phyloP scores from a whole-genome alignment of 2,888 invertebrate species.

The Isotomurus palustris region DNA sequence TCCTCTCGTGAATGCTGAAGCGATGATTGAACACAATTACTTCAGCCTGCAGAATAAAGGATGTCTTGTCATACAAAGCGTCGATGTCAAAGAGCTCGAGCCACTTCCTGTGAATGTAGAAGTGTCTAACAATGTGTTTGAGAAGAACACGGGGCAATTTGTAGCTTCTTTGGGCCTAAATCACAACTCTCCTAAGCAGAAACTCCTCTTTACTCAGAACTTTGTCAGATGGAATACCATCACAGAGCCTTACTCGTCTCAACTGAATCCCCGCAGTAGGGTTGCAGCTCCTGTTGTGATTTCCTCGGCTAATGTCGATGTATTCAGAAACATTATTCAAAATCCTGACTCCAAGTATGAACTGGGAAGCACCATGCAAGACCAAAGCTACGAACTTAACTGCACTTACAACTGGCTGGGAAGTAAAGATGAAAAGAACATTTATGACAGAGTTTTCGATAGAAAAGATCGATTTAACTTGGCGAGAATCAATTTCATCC shows the following conservation, averaged over 20 bases:
- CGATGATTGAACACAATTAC: slow-evolving; percentile 79
- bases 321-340: slow-evolving; percentile 84
- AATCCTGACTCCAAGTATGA: slow-evolving; percentile 89
- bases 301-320: slow-evolving; percentile 74
- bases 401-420: slow-evolving; percentile 94
- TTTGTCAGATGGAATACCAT: slow-evolving; percentile 80
- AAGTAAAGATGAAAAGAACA: slow-evolving; percentile 62
- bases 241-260: slow-evolving; percentile 71
- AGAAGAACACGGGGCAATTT: slow-evolving; percentile 79
- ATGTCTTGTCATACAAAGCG: slow-evolving; percentile 77
- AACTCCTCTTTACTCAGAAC: slow-evolving; percentile 78
- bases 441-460: slow-evolving; percentile 56
- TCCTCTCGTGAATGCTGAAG: slow-evolving; percentile 74
- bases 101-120: slow-evolving; percentile 64
- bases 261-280: slow-evolving; percentile 79
- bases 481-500: slow-evolving; percentile 85
- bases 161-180: slow-evolving; percentile 83
- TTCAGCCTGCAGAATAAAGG: slow-evolving; percentile 79
- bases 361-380: slow-evolving; percentile 89
- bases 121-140: slow-evolving; percentile 83
- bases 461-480: slow-evolving; percentile 89
- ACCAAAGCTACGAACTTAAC: slow-evolving; percentile 89
- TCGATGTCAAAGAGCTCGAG: slow-evolving; percentile 72
- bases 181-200: slow-evolving; percentile 77
- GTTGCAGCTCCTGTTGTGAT: slow-evolving; percentile 90